Base-by-base conservation (phyloP, 1,140 invertebrate genomes). In the Drosophila tsacasi region DNA sequence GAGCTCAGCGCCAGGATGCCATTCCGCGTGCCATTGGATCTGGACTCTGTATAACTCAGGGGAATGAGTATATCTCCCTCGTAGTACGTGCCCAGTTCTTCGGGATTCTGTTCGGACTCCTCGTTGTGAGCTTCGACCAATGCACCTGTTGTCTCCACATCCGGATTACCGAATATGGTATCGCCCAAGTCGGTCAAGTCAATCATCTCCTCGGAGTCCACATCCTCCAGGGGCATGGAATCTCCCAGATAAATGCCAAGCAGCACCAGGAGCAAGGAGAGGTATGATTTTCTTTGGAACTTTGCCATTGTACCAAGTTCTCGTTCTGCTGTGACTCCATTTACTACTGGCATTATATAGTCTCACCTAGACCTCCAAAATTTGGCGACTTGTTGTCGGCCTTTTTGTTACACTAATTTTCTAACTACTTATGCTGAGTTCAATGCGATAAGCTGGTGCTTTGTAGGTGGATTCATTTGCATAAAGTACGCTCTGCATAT, bases 31-130 rank as follows among this genome's bases (percentile, higher is more conserved):
- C 60, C 60, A 79, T 78, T 2, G 3, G 27, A 74, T 21, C 77
- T 61, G 5, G 23, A 35, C 62, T 94, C 91, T 0, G 73, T 39
- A 25, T 78, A 73, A 95, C 96, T 81, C 95, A 96, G 23, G 94
- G 96, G 91, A 96, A 95, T 12, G 92, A 94, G 83, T 95, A 97
- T 35, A 93, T 94, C 15, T 94, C 96, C 96, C 83, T 97, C 95
- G 0, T 94, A 93, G 81, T 97, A 97, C 2, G 94, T 94, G 2
- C 96, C 96, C 61, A 96, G 89, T 83, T 97, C 96, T 83, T 97
- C 96, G 0, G 96, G 96, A 87, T 97, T 97, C 37, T 94, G 92
- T 2, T 92, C 86, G 0, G 95, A 76, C 94, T 94, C 93, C 6
- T 90, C 83, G 39, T 94, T 93, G 94, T 95, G 96, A 80, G 89